Base-by-base conservation (phyloP, 1,140 invertebrate species). In the Macrocentrus cingulum region DNA sequence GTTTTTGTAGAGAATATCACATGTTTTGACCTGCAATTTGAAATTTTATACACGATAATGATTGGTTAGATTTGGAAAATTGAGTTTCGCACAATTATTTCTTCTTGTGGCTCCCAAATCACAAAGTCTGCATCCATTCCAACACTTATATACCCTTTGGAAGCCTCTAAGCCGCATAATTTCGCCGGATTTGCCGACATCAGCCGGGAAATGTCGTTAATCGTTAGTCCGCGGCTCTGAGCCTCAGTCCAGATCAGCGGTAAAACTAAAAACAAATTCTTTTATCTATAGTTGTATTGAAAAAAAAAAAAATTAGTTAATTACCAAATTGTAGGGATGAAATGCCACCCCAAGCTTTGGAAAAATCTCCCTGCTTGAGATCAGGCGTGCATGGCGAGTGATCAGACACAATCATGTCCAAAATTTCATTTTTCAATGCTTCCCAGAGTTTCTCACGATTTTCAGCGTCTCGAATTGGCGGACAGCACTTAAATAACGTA, bases 101-200 rank as follows among this genome's bases (percentile, higher is more conserved):
- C 72, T 42, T 81, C 79, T 2, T 88, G 80, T 1, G 87, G 87
- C 70, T 87, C 77, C 81, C 88, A 90, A 22, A 89, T 81, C 29
- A 89, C 84, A 52, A 91, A 83, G 72, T 91, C 88, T 0, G 87
- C 88, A 66, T 90, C 87, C 61, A 82, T 81, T n/a, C 87, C 87
- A 13, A 76, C 69, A 37, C 75, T 70, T 5, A 90, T 74, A 36
- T 80, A 71, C 0, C 87, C 87, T 71, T 89, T 89, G 2, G 75
- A 66, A 7, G 80, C 54, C 18, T 83, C 72, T 6, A 90, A 72
- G 7, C 85, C 83, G 52, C 84, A 84, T 1, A 90, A 71, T 39
- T 79, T 72, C 1, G 88, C 85, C 1, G 88, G 86, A 13, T 80
- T 81, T 25, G 69, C 63, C 61, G 83, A 84, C 71, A 90, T 71